Evolutionary conservation across 2,888 invertebrate species (phyloP).

Genomic region (Chymomyza fuscimana): DNA sequence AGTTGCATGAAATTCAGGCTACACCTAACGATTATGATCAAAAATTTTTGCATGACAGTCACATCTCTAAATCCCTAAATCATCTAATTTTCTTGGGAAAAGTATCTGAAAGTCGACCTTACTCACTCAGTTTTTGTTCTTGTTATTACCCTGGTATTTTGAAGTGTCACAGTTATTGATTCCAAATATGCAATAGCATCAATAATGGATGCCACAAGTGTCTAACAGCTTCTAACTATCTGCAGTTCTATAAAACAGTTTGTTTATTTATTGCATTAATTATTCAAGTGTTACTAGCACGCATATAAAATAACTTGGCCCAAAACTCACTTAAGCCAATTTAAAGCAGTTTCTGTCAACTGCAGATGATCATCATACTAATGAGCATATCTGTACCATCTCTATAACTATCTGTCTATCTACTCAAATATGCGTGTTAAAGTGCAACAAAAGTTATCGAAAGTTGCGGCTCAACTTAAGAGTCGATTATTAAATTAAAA

Average conservation of each 20-base stretch:
- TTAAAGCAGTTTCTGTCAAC: conserved; percentile 40
- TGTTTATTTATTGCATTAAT: conserved; percentile 55
- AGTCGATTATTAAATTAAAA: conserved; percentile 75
- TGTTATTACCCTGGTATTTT: conserved; percentile 6
- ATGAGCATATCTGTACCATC: conserved; percentile 9
- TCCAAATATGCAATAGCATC: conserved; percentile 40
- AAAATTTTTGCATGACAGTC: too few species aligned
- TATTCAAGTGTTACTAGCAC: conserved; percentile 46
- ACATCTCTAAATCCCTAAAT: too few species aligned
- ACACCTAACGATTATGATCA: too few species aligned
- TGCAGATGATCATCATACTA: conserved; percentile 51
- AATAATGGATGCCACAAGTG: conserved; percentile 67
- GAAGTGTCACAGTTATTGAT: conserved; percentile 70
- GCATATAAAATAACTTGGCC: background rate
- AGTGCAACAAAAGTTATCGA: conserved; percentile 9
- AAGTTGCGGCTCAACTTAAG: conserved; percentile 55
- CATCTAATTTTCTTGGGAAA: too few species aligned
- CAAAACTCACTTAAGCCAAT: conserved; percentile 40
- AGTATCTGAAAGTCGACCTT: too few species aligned
- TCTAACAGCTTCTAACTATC: conserved; percentile 24
- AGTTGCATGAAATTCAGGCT: too few species aligned
- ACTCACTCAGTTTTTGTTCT: background rate
- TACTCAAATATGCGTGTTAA: conserved; percentile 12
- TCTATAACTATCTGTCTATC: conserved; percentile 23
- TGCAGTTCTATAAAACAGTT: background rate